Conservation (phyloP, 1,140 invertebrate genomes). For the Hycleus phaleratus region DNA sequence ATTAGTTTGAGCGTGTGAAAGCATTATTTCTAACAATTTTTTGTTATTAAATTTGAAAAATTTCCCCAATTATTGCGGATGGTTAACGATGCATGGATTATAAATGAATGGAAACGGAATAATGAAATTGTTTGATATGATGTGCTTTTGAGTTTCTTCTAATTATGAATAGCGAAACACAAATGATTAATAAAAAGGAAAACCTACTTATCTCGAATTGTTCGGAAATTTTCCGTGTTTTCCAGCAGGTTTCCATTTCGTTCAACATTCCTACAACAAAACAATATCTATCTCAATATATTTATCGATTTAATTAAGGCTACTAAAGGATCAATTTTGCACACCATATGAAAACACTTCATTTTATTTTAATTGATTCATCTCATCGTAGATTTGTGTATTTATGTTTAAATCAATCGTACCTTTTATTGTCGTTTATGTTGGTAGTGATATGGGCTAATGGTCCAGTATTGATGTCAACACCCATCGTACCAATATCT, state of each 20-base stretch:
- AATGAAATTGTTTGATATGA: constrained; percentile 11
- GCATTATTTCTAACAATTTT: too few relatives aligned
- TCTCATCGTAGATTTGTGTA: not conserved
- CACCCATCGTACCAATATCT: constrained; percentile 62
- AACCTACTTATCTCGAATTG: constrained; percentile 36
- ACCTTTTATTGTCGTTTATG: constrained; percentile 52
- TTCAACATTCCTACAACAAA: constrained; percentile 36
- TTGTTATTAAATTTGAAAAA: too few relatives aligned
- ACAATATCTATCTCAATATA: not conserved
- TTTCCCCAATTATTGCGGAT: too few relatives aligned
- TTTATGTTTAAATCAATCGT: not conserved
- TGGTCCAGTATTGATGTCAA: constrained; percentile 57
- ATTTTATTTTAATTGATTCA: constrained; percentile 1
- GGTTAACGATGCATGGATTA: too few relatives aligned
- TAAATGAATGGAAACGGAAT: not conserved
- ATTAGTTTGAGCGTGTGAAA: too few relatives aligned
- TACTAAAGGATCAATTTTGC: not conserved
- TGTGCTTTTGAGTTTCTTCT: not conserved
- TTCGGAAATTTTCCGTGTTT: constrained; percentile 28
- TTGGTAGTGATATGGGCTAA: constrained; percentile 48
- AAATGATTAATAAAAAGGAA: constrained; percentile 1
- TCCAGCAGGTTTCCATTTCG: constrained; percentile 34
- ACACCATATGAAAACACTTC: constrained; percentile 14
- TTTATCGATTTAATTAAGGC: not conserved
- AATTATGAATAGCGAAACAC: too few relatives aligned